phyloP scores from a whole-genome alignment of 2,113 vertebrate species.

The Haemorhous mexicanus region DNA sequence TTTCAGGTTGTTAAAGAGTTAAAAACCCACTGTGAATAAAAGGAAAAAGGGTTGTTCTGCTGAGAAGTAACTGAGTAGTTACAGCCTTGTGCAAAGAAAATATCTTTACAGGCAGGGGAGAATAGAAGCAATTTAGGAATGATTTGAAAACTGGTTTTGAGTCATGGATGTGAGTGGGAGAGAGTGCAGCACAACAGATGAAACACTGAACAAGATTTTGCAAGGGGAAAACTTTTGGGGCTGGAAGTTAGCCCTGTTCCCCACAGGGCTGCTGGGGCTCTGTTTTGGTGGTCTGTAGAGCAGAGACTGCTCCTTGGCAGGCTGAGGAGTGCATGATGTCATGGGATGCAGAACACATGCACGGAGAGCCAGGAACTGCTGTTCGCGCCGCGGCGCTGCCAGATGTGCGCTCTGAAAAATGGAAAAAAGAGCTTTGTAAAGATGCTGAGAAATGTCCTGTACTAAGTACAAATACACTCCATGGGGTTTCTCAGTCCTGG shows the following conservation, averaged over 20 bases:
- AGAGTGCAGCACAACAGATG: neutral
- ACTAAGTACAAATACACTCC: neutral
- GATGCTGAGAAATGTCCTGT: constrained; percentile 60
- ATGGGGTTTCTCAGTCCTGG: constrained; percentile 20
- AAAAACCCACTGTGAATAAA: neutral
- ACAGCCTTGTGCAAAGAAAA: neutral
- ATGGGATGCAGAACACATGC: constrained; percentile 69
- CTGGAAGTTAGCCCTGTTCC: constrained; percentile 37
- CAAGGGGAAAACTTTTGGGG: constrained; percentile 44
- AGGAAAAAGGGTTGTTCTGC: neutral
- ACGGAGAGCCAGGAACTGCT: constrained; percentile 44
- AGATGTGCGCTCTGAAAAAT: constrained; percentile 39
- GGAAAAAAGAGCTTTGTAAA: constrained; percentile 66
- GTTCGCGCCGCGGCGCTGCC: constrained; percentile 50
- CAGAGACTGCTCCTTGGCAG: constrained; percentile 66
- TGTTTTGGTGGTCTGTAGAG: constrained; percentile 74
- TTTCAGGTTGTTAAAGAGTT: constrained; percentile 8
- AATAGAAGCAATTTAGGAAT: neutral
- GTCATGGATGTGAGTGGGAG: neutral
- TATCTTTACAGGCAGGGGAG: neutral
- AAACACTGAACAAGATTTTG: constrained; percentile 49
- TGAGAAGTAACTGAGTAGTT: neutral
- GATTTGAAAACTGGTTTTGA: neutral
- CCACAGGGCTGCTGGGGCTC: constrained; percentile 54
- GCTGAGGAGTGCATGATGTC: constrained; percentile 66